Conservation (phyloP, 2,113 vertebrate genomes). For the Ammodytes marinus region DNA sequence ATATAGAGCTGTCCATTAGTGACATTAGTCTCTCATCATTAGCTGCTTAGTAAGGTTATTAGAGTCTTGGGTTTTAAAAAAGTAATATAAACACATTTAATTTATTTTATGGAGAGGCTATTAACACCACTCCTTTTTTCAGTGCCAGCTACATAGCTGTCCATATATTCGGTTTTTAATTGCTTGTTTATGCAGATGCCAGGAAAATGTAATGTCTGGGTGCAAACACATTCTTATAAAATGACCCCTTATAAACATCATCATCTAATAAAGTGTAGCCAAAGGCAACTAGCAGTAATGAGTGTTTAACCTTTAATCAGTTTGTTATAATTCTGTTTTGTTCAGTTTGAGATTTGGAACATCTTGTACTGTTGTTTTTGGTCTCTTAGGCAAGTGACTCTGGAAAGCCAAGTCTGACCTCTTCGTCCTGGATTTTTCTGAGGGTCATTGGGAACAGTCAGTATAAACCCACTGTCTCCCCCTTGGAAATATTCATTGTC, state of each 20-base stretch:
- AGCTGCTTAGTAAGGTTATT: constrained; percentile 15
- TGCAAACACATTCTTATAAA: neutral
- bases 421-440: constrained; percentile 90
- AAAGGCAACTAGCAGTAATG: neutral
- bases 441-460: constrained; percentile 94
- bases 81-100: constrained; percentile 4
- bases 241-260: neutral
- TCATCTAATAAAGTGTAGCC: neutral
- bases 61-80: constrained; percentile 20
- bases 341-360: neutral
- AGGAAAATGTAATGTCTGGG: neutral
- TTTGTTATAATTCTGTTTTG: neutral
- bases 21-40: neutral
- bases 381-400: constrained; percentile 90
- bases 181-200: neutral
- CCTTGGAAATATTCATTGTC: constrained; percentile 93
- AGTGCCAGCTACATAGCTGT: neutral
- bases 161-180: neutral
- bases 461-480: constrained; percentile 92
- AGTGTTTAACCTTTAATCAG: neutral
- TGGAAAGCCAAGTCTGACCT: constrained; percentile 90
- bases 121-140: neutral
- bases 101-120: constrained; percentile 11
- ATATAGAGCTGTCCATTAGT: neutral
- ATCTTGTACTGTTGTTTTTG: neutral